A percentile compares a stretch with the other conserved stretches of the same genome.
Conservation (phyloP, 2,888 invertebrate genomes). For the Linnaemya tessellans region DNA sequence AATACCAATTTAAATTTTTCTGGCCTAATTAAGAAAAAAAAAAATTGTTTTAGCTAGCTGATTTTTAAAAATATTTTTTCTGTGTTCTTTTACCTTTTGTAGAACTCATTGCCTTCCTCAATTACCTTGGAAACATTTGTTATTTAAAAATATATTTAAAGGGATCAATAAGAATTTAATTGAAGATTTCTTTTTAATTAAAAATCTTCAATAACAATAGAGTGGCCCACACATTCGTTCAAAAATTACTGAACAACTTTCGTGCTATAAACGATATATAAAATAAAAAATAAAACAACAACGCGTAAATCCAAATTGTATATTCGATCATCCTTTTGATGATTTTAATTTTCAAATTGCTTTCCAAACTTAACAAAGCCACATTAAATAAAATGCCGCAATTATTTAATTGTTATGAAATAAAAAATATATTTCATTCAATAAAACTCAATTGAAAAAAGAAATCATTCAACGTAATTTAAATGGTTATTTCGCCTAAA, state of each 20-base stretch:
- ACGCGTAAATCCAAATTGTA: constrained; percentile 35
- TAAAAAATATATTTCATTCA: constrained; percentile 48
- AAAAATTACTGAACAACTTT: constrained; percentile 48
- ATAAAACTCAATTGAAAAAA: constrained; percentile 49
- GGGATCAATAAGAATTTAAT: constrained; percentile 73
- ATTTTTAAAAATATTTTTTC: no score
- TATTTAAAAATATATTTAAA: neutral
- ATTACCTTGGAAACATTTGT: constrained; percentile 3
- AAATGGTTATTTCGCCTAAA: constrained; percentile 44
- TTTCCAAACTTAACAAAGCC: constrained; percentile 35
- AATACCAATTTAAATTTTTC: no score
- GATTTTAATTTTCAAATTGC: constrained; percentile 22
- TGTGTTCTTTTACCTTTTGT: no score
- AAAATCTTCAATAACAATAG: constrained; percentile 74
- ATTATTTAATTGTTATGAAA: constrained; percentile 54
- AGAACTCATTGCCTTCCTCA: neutral
- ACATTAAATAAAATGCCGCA: constrained; percentile 56
- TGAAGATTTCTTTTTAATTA: constrained; percentile 73
- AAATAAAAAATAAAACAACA: neutral
- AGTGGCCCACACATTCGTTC: constrained; percentile 56
- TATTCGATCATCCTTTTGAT: constrained; percentile 42
- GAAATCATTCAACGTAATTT: constrained; percentile 17
- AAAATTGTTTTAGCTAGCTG: no score
- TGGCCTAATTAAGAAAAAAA: no score
- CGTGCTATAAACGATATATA: neutral